phyloP scores from a whole-genome alignment of 2,888 invertebrate genomes.

The Tribolium freemani region DNA sequence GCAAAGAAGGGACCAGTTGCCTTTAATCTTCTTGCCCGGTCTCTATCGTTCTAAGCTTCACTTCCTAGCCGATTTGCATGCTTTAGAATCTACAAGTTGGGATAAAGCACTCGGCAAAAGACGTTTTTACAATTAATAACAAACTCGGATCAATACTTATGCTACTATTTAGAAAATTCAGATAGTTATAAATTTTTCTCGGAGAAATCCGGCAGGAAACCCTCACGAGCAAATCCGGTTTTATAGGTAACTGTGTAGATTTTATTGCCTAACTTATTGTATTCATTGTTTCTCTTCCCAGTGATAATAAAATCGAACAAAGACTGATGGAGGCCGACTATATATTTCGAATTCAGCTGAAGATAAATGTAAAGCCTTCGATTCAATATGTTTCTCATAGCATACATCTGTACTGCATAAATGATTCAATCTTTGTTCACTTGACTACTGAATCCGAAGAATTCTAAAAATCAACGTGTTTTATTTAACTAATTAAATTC shows the following conservation, averaged over 20 bases:
- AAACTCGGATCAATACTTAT: too few relatives aligned
- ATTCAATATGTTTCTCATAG: constrained; percentile 53
- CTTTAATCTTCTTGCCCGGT: constrained; percentile 59
- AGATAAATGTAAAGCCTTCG: constrained; percentile 53
- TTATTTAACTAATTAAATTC: too few relatives aligned
- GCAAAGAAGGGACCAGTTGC: constrained; percentile 52
- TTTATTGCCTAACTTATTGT: constrained; percentile 30
- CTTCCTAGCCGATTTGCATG: constrained; percentile 44
- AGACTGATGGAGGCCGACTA: constrained; percentile 20
- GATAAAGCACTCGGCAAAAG: neutral
- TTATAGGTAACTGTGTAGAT: constrained; percentile 22
- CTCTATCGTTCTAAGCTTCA: neutral
- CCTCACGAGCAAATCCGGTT: neutral
- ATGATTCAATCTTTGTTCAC: constrained; percentile 37
- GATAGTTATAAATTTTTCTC: neutral
- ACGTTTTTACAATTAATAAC: too few relatives aligned
- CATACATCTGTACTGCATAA: constrained; percentile 51
- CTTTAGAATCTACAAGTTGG: constrained; percentile 33
- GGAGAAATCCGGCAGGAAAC: neutral
- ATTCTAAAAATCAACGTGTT: too few relatives aligned
- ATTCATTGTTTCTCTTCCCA: constrained; percentile 32
- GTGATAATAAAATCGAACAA: constrained; percentile 28
- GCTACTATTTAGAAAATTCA: neutral
- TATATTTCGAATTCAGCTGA: constrained; percentile 34
- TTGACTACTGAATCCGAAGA: too few relatives aligned